Conservation (phyloP, 2,797 vertebrate species). For the Apogon hyalosoma region DNA sequence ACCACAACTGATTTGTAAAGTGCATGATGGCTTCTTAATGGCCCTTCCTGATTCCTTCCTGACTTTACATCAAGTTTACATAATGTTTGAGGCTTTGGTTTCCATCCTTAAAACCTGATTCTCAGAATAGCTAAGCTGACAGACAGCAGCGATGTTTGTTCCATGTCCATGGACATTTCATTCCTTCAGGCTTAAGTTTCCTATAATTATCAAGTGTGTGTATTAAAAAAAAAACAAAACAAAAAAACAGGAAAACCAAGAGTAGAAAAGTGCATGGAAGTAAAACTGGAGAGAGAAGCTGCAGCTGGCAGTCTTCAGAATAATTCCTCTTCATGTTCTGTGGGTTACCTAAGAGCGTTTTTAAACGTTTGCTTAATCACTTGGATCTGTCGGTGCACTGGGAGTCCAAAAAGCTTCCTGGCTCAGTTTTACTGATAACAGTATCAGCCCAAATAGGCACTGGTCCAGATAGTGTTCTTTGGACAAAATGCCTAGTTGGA, state of each 20-base stretch:
- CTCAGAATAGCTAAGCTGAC: slow-evolving; percentile 11
- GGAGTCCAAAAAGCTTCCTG: slow-evolving; percentile 65
- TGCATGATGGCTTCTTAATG: slow-evolving; percentile 47
- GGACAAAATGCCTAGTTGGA: slow-evolving; percentile 35
- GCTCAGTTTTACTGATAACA: slow-evolving; percentile 52
- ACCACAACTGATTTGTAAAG: slow-evolving; percentile 54
- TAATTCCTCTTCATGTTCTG: slow-evolving; percentile 43
- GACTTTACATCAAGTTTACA: slow-evolving; percentile 41
- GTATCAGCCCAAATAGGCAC: slow-evolving; percentile 38
- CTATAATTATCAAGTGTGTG: slow-evolving; percentile 4
- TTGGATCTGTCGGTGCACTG: slow-evolving; percentile 56
- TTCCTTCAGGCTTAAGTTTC: slow-evolving; percentile 1
- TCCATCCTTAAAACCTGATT: slow-evolving; percentile 16
- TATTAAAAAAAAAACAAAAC: not conserved
- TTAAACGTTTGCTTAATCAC: slow-evolving; percentile 68
- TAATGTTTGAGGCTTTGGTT: slow-evolving; percentile 7
- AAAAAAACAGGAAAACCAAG: slow-evolving; percentile 12
- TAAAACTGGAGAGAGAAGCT: not conserved
- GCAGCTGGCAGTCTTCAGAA: slow-evolving; percentile 21
- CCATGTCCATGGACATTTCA: not conserved
- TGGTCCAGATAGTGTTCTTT: slow-evolving; percentile 39
- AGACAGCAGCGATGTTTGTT: not conserved
- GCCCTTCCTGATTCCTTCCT: not conserved
- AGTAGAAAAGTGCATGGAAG: not conserved
- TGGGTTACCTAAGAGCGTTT: slow-evolving; percentile 57